phyloP scores from a whole-genome alignment of 2,888 invertebrate species.

The Alentia gelatinosa region DNA sequence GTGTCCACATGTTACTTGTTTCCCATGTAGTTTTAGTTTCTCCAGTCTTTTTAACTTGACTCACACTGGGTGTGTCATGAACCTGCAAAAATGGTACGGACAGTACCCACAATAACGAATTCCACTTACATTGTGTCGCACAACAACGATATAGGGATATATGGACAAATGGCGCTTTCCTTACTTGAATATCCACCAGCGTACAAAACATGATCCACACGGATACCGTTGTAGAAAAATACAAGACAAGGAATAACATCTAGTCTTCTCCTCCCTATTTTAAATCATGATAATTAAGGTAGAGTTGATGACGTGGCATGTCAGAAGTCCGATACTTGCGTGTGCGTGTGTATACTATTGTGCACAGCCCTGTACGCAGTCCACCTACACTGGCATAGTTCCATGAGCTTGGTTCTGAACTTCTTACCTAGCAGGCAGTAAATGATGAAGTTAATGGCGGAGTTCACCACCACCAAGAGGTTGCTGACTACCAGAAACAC shows the following conservation, averaged over 20 bases:
- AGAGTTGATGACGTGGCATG: too few species aligned
- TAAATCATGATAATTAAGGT: too few species aligned
- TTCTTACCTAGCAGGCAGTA: constrained; percentile 67
- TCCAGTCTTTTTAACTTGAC: neutral
- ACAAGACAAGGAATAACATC: neutral
- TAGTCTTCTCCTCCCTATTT: too few species aligned
- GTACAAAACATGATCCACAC: neutral
- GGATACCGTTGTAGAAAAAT: neutral
- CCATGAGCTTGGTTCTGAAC: constrained; percentile 63
- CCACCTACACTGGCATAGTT: constrained; percentile 69
- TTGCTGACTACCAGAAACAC: constrained; percentile 64
- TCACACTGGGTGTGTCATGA: neutral
- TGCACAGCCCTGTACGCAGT: constrained; percentile 76
- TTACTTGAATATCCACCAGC: neutral
- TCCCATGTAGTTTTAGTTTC: too few species aligned
- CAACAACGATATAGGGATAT: neutral
- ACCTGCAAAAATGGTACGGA: neutral
- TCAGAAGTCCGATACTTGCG: constrained; percentile 55
- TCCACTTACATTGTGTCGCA: neutral
- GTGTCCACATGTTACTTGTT: neutral
- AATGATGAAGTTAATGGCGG: constrained; percentile 67
- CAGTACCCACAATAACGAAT: neutral
- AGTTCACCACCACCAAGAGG: constrained; percentile 67
- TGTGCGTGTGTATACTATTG: constrained; percentile 52
- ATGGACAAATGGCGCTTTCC: neutral